phyloP scores from a whole-genome alignment of 2,888 invertebrate genomes.

The Lepidocyrtinus sp. region DNA sequence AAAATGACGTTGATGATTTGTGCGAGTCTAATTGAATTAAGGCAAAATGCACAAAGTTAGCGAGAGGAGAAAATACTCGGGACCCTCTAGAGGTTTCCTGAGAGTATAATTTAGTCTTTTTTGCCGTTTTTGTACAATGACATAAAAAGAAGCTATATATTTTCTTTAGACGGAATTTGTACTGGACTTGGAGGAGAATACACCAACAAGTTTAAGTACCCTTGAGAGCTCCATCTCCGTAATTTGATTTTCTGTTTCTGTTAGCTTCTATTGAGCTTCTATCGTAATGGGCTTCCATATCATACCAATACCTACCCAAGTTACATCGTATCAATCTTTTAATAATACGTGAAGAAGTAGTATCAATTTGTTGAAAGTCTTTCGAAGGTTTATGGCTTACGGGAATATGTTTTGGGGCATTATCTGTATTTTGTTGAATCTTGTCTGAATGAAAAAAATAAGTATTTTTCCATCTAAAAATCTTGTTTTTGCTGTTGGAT shows the following conservation, averaged over 20 bases:
- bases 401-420: no score
- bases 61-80: background rate
- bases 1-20: slow-evolving; percentile 14
- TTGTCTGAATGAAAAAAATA: background rate
- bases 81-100: background rate
- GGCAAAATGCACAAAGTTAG: background rate
- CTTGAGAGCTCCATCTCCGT: slow-evolving; percentile 47
- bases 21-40: slow-evolving; percentile 2
- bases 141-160: background rate
- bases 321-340: slow-evolving; percentile 6
- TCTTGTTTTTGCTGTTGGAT: background rate
- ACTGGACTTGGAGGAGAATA: slow-evolving; percentile 35
- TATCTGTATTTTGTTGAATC: background rate
- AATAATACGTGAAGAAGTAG: background rate
- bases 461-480: slow-evolving; percentile 8
- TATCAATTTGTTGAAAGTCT: background rate
- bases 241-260: slow-evolving; percentile 49
- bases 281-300: no score
- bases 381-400: background rate
- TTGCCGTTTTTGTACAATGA: background rate
- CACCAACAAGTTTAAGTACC: slow-evolving; percentile 40
- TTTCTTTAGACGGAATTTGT: slow-evolving; percentile 34
- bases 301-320: background rate
- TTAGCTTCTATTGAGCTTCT: slow-evolving; percentile 14
- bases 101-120: background rate